A percentile compares a stretch with the other conserved stretches of the same genome.
These are phyloP conservation scores for Paradoxurus hermaphroditus DNA, from an alignment of 2,113 vertebrate genomes.

Conservation along the genomic window DNA sequence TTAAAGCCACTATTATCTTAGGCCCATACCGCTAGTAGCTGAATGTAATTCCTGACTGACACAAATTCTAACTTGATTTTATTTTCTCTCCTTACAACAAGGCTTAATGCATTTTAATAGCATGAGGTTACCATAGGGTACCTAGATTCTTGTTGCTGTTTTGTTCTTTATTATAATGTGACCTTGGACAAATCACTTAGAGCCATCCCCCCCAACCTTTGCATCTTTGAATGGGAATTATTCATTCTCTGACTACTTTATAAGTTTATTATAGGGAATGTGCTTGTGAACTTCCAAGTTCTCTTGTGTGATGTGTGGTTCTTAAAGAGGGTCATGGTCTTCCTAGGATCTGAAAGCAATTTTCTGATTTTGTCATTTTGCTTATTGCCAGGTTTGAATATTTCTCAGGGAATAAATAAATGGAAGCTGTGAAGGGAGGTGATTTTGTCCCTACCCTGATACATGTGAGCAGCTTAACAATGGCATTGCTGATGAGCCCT, in stretches of 20 bases:
- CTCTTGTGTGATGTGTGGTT: neutral
- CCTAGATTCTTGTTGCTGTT: neutral
- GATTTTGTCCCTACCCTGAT: neutral
- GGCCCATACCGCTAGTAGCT: neutral
- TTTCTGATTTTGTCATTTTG: conserved; percentile 23
- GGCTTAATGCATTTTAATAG: neutral
- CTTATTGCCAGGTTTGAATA: neutral
- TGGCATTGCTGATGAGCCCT: neutral
- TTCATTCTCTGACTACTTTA: neutral
- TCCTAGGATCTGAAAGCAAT: neutral
- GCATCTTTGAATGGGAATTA: neutral
- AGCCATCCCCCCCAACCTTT: neutral
- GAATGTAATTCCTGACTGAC: neutral
- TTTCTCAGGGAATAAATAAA: neutral
- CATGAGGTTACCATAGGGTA: neutral
- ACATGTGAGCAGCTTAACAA: neutral
- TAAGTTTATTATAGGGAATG: neutral
- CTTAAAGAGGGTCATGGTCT: neutral
- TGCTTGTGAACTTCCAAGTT: neutral
- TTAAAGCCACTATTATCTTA: neutral
- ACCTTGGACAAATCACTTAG: neutral
- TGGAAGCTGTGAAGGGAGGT: neutral
- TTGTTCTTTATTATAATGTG: conserved; percentile 6
- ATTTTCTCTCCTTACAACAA: neutral
- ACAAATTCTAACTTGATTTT: neutral